These are phyloP conservation scores for Triops longicaudatus DNA, from an alignment of 1,140 invertebrate species.

Conservation along the genomic window DNA sequence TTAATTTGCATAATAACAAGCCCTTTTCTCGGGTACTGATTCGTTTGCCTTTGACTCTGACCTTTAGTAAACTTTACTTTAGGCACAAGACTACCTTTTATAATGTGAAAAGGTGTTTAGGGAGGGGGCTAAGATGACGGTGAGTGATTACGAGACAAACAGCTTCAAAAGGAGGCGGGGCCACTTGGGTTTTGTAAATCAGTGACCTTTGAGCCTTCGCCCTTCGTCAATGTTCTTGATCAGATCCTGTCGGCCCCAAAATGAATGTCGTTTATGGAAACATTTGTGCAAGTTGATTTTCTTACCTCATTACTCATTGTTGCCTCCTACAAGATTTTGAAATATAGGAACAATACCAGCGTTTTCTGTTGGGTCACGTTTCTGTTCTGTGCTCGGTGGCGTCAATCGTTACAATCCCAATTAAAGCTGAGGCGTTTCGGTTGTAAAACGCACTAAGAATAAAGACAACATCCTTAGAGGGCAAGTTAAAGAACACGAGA, in stretches of 20 bases:
- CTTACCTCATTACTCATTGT: neutral
- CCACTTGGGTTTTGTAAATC: neutral
- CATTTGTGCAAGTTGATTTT: neutral
- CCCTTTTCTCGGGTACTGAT: too few species aligned
- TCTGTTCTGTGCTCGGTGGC: too few species aligned
- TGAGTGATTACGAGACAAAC: slow-evolving; percentile 12
- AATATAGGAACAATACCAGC: too few species aligned
- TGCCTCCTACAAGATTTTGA: neutral
- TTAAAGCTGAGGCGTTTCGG: too few species aligned
- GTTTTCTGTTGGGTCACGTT: too few species aligned
- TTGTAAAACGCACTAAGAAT: too few species aligned
- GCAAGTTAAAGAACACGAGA: neutral
- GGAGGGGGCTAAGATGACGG: neutral
- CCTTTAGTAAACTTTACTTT: neutral
- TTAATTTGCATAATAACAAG: too few species aligned
- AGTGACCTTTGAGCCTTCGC: neutral
- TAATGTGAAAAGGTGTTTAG: too few species aligned
- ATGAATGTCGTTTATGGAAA: neutral
- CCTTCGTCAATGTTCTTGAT: neutral
- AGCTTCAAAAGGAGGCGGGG: neutral
- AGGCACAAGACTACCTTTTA: neutral
- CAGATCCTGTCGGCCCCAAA: neutral
- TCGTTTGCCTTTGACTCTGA: neutral
- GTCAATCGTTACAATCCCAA: too few species aligned
- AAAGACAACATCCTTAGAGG: too few species aligned